Evolutionary conservation across 2,113 vertebrate species (phyloP), one percentile per base, ranked within the genome.

Genomic region (Phoenicopterus ruber): DNA sequence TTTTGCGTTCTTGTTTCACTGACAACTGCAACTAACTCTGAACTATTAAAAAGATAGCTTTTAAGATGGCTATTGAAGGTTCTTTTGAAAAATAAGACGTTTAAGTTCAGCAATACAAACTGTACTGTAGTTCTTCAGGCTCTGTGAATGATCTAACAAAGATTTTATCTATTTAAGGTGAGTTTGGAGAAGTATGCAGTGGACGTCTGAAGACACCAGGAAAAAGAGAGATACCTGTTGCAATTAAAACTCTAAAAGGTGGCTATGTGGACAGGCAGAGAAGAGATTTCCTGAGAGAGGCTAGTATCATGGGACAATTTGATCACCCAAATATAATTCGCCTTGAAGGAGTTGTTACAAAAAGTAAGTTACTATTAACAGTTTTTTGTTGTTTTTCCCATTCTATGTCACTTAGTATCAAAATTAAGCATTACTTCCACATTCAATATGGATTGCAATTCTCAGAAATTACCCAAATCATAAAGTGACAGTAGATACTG

Each of bases 111-210:
- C 15, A 59, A 8, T 49, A 29, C n/a, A 52, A 73, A 62, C 42
- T 20, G 44, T 54, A 14, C 52, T 36, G 9, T 66, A 50, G 32
- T 44, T 65, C 24, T 86, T 26, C 54, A 17, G 57, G 76, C 71
- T 42, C 38, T 67, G 36, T 74, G 40, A 54, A 32, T 89, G 70
- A 25, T 34, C 14, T 92, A 88, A 86, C 19, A 77, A 46, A 17
- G 69, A 9, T 82, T 79, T 95, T 94, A 32, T 88, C 79, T 82
- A 3, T 96, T 97, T 83, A 82, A 99, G 99, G 99, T 86, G 99
- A 99, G 97, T 99, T 99, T 97, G 99, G 99, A 59, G 99, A 99
- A 98, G 99, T 99, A 25, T 99, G 99, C 97, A 99, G 99, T 65
- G 99, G 99, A 3, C 99, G 99, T 54, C 97, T 99, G 94, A 99